Conservation (phyloP, 1,140 invertebrate species). For the Drosophila carrolli region DNA sequence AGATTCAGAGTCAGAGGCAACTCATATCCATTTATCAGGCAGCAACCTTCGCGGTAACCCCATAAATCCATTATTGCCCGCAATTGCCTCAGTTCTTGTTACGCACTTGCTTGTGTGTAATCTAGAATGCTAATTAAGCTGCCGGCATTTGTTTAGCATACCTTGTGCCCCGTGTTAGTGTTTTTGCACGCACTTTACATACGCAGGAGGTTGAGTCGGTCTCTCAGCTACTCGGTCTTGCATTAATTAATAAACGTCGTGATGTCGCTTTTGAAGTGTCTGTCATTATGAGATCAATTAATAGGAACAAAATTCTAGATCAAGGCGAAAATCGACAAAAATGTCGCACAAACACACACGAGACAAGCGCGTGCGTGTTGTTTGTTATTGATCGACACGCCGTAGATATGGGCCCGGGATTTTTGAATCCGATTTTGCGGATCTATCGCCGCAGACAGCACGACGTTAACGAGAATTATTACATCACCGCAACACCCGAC, state of each 20-base stretch:
- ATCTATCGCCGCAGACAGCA: slow-evolving; percentile 50
- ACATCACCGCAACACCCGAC: slow-evolving; percentile 41
- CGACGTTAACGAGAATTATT: slow-evolving; percentile 63
- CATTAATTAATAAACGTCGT: slow-evolving; percentile 84
- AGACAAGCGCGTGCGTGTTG: slow-evolving; percentile 47
- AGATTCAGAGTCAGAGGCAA: background rate
- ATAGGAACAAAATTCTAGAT: slow-evolving; percentile 84
- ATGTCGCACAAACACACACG: slow-evolving; percentile 68
- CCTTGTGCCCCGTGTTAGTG: slow-evolving; percentile 15
- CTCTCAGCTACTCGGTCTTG: slow-evolving; percentile 35
- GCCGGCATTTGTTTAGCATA: slow-evolving; percentile 72
- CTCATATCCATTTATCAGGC: slow-evolving; percentile 10
- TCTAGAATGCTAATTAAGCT: slow-evolving; percentile 83
- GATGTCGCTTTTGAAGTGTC: slow-evolving; percentile 83
- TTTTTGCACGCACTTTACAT: slow-evolving; percentile 64
- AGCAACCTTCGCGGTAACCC: slow-evolving; percentile 43
- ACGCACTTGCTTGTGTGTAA: slow-evolving; percentile 67
- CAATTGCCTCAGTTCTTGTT: slow-evolving; percentile 44
- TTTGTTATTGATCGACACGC: slow-evolving; percentile 38
- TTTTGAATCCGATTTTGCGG: slow-evolving; percentile 30
- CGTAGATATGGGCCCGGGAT: slow-evolving; percentile 33
- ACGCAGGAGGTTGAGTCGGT: slow-evolving; percentile 54
- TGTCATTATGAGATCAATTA: slow-evolving; percentile 84
- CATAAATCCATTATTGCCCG: slow-evolving; percentile 40
- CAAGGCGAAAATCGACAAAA: slow-evolving; percentile 79